Conservation (phyloP, 2,888 invertebrate genomes). For the Drosophila kanekoi region DNA sequence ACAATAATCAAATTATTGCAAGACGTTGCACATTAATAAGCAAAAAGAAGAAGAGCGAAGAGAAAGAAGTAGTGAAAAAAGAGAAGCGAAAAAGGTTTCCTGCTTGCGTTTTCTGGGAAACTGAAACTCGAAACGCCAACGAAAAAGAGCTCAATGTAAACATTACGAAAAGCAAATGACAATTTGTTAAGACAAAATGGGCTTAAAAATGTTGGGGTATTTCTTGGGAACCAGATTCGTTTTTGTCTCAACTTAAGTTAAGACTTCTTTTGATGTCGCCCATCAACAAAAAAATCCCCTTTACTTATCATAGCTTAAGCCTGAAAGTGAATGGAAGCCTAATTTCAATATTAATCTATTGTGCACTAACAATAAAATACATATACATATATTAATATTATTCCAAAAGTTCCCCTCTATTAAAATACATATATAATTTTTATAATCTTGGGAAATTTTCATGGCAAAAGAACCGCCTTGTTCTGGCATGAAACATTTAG, state of each 20-base stretch:
- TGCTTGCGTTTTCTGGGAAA: constrained; percentile 52
- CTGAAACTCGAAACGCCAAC: constrained; percentile 41
- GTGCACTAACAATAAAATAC: not conserved
- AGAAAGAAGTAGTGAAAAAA: not conserved
- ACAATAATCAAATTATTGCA: constrained; percentile 76
- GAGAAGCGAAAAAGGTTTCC: constrained; percentile 21
- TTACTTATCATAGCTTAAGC: not conserved
- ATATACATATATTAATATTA: not conserved
- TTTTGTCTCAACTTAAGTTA: not conserved
- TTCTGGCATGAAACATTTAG: constrained; percentile 17
- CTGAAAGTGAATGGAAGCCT: not conserved
- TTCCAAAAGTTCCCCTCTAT: not conserved
- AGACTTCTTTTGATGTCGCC: not conserved
- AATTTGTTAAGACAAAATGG: not conserved
- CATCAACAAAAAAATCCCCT: not conserved
- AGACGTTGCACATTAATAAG: constrained; percentile 72
- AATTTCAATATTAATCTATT: not conserved
- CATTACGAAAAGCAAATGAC: constrained; percentile 10
- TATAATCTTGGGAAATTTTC: not conserved
- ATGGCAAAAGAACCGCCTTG: not conserved
- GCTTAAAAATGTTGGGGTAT: not conserved
- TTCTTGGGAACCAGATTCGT: constrained; percentile 2
- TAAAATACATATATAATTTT: too few species aligned
- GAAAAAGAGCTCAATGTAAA: constrained; percentile 12
- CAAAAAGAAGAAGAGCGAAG: not conserved